Percentiles rank a stretch among this genome's conserved stretches.
Conservation (phyloP, 2,797 vertebrate species). For the Betta splendens region DNA sequence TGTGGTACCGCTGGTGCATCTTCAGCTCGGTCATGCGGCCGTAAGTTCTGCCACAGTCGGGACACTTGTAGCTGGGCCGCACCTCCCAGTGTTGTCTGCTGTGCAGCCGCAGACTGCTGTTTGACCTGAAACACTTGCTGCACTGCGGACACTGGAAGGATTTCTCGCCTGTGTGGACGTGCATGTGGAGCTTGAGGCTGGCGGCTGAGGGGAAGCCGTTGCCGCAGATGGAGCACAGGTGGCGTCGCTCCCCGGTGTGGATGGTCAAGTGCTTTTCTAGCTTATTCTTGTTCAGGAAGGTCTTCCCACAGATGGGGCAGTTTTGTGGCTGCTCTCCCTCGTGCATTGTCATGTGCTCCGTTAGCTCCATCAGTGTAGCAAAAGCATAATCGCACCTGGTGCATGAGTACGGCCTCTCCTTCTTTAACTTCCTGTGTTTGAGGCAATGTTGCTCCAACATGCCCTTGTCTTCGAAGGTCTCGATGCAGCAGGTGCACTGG, state of each 20-base stretch:
- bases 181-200: constrained; percentile 81
- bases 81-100: constrained; percentile 70
- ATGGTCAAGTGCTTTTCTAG: constrained; percentile 85
- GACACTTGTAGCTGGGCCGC: constrained; percentile 68
- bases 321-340: constrained; percentile 67
- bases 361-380: constrained; percentile 63
- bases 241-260: constrained; percentile 81
- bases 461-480: constrained; percentile 81
- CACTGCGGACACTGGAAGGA: constrained; percentile 71
- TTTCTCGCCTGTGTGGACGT: constrained; percentile 78
- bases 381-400: constrained; percentile 77
- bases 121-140: constrained; percentile 67
- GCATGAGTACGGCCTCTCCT: constrained; percentile 72
- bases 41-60: constrained; percentile 70
- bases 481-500: constrained; percentile 83
- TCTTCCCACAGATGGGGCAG: constrained; percentile 82
- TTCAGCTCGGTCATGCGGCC: constrained; percentile 75
- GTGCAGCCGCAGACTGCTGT: constrained; percentile 70
- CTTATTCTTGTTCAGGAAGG: constrained; percentile 82
- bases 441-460: constrained; percentile 84
- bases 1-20: constrained; percentile 79
- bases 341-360: constrained; percentile 67
- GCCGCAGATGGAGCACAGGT: constrained; percentile 80
- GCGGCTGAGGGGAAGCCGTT: constrained; percentile 83
- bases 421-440: constrained; percentile 78